A percentile compares a stretch with the other conserved stretches of the same genome.
These are phyloP conservation scores for Buphagus erythrorhynchus DNA, from an alignment of 2,797 vertebrate genomes.

Conservation along the genomic window DNA sequence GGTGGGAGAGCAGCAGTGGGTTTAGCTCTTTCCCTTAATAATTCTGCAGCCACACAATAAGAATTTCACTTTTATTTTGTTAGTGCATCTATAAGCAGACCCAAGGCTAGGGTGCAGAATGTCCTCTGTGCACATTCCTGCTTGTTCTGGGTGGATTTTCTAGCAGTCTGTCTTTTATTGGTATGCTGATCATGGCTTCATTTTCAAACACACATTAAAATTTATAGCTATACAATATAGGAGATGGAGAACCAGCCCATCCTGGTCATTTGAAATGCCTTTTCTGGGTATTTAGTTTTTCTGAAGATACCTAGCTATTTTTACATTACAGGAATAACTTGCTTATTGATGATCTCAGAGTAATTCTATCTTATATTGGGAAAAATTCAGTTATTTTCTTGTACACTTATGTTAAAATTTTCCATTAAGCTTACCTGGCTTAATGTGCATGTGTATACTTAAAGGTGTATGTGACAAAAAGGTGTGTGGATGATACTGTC, in stretches of 20 bases:
- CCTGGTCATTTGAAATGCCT: background rate
- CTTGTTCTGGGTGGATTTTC: constrained; percentile 25
- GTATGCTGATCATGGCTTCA: background rate
- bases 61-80: background rate
- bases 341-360: constrained; percentile 31
- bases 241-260: background rate
- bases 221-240: background rate
- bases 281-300: constrained; percentile 19
- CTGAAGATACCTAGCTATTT: constrained; percentile 21
- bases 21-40: background rate
- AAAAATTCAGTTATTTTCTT: constrained; percentile 12
- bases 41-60: background rate
- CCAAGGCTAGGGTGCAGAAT: background rate
- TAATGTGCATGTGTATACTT: background rate
- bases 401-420: background rate
- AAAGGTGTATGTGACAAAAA: background rate
- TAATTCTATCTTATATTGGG: background rate
- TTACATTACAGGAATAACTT: background rate
- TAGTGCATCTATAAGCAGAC: constrained; percentile 17
- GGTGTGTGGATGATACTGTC: background rate
- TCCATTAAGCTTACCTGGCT: background rate
- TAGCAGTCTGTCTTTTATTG: background rate
- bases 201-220: background rate
- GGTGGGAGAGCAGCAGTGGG: background rate
- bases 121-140: background rate